phyloP scores from a whole-genome alignment of 2,888 invertebrate species.

The Heteromurus nitidus region DNA sequence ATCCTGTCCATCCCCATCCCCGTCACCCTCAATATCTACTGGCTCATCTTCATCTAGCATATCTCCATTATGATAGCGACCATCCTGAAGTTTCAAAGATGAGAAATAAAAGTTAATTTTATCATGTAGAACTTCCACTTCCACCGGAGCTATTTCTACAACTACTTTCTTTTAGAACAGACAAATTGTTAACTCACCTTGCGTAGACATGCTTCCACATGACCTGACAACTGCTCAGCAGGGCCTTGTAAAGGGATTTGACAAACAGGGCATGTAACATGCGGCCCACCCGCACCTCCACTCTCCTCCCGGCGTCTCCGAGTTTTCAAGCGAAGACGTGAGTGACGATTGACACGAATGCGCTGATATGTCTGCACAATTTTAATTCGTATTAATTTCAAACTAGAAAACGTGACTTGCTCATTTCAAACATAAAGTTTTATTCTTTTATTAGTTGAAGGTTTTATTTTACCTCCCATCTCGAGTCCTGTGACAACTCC shows the following conservation, averaged over 20 bases:
- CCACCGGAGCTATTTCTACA: background rate
- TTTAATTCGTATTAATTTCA: too few species aligned
- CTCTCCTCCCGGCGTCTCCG: slow-evolving; percentile 81
- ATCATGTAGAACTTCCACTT: background rate
- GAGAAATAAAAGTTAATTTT: background rate
- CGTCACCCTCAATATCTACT: slow-evolving; percentile 81
- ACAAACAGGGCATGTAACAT: slow-evolving; percentile 88
- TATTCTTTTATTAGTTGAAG: too few species aligned
- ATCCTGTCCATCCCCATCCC: slow-evolving; percentile 81
- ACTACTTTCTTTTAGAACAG: background rate
- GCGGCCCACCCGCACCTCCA: slow-evolving; percentile 74
- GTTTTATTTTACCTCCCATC: slow-evolving; percentile 83
- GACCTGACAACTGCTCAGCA: slow-evolving; percentile 83
- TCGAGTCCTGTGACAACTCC: slow-evolving; percentile 79
- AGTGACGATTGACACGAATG: slow-evolving; percentile 84
- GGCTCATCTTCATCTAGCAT: slow-evolving; percentile 84
- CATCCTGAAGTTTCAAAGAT: slow-evolving; percentile 38
- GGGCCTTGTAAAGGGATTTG: slow-evolving; percentile 81
- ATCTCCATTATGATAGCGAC: slow-evolving; percentile 64
- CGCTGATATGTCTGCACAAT: slow-evolving; percentile 81
- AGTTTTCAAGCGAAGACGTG: slow-evolving; percentile 82
- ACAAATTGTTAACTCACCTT: slow-evolving; percentile 76
- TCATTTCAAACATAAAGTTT: too few species aligned
- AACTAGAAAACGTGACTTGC: too few species aligned
- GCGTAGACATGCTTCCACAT: slow-evolving; percentile 84